A percentile compares a stretch with the other conserved stretches of the same genome.
Evolutionary conservation across 2,888 invertebrate genomes (phyloP).

Genomic region (Andrena flavipes): DNA sequence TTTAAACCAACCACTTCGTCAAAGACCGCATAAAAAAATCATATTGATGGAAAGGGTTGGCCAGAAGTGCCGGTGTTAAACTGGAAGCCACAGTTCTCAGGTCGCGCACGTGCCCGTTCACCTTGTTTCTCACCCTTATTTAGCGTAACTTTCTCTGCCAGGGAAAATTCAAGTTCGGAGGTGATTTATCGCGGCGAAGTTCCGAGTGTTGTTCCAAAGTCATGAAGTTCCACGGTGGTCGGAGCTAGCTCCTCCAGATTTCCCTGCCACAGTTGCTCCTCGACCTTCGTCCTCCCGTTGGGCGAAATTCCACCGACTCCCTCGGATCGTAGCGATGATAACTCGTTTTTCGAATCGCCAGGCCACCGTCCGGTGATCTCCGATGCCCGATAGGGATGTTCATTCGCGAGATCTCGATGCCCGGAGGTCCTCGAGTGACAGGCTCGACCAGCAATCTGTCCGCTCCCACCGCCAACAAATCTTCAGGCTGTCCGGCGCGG

Average conservation of each 20-base stretch:
- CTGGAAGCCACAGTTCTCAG: no score
- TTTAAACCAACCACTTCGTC: no score
- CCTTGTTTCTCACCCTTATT: background rate
- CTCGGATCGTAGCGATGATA: no score
- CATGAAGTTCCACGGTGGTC: background rate
- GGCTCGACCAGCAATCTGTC: constrained; percentile 53
- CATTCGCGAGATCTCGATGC: constrained; percentile 39
- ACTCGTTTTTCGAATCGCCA: no score
- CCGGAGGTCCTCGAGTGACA: constrained; percentile 43
- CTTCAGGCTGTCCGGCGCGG: constrained; percentile 27
- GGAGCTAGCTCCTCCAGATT: background rate
- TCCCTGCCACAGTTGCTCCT: no score
- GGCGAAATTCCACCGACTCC: no score
- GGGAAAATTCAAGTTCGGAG: background rate
- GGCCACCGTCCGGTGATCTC: no score
- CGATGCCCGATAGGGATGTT: constrained; percentile 16
- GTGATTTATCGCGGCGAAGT: background rate
- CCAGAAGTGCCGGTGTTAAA: no score
- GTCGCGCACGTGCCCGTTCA: background rate
- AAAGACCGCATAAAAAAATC: no score
- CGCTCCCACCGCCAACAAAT: constrained; percentile 48
- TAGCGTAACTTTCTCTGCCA: background rate
- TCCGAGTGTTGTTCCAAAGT: constrained; percentile 1
- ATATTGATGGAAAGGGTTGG: no score
- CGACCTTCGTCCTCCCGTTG: no score